A percentile compares a stretch with the other conserved stretches of the same genome.
phyloP scores from a whole-genome alignment of 2,888 invertebrate genomes.

The Drosophila peninsularis region DNA sequence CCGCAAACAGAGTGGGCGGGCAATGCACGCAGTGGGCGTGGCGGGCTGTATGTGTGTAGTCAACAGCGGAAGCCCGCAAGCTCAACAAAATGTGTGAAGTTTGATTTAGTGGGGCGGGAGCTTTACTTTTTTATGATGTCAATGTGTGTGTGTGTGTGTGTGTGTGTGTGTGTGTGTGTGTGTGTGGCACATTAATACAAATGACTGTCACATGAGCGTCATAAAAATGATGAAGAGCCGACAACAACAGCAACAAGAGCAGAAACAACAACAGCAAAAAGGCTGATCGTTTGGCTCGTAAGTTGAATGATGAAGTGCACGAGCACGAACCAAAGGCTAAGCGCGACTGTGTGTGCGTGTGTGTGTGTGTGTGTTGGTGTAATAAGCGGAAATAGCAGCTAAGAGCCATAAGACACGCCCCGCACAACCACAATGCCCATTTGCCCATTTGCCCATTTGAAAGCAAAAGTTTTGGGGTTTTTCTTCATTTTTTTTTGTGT shows the following conservation, averaged over 20 bases:
- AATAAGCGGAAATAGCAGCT: constrained; percentile 63
- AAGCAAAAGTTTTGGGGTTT: constrained; percentile 27
- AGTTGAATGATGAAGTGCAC: constrained; percentile 56
- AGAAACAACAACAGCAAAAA: constrained; percentile 38
- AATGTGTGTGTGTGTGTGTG: constrained; percentile 25
- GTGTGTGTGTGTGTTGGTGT: constrained; percentile 39
- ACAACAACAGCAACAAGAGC: constrained; percentile 20
- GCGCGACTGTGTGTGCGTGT: not conserved
- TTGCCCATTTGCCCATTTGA: constrained; percentile 17
- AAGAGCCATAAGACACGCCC: constrained; percentile 40
- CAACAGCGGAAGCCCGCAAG: constrained; percentile 46
- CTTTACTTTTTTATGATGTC: constrained; percentile 43
- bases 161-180: constrained; percentile 33
- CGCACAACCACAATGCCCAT: constrained; percentile 15
- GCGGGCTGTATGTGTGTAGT: constrained; percentile 3
- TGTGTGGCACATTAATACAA: constrained; percentile 72
- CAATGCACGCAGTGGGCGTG: constrained; percentile 13
- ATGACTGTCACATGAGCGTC: constrained; percentile 79
- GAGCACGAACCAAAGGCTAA: constrained; percentile 37
- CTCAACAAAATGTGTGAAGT: constrained; percentile 59
- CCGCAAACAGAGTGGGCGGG: constrained; percentile 65
- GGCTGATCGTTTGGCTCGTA: constrained; percentile 53
- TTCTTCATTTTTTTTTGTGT: not conserved
- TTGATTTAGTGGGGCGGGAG: constrained; percentile 54
- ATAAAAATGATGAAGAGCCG: constrained; percentile 75